Evolutionary conservation across 1,140 invertebrate species (phyloP).

Genomic region (Teleogryllus occipitalis): DNA sequence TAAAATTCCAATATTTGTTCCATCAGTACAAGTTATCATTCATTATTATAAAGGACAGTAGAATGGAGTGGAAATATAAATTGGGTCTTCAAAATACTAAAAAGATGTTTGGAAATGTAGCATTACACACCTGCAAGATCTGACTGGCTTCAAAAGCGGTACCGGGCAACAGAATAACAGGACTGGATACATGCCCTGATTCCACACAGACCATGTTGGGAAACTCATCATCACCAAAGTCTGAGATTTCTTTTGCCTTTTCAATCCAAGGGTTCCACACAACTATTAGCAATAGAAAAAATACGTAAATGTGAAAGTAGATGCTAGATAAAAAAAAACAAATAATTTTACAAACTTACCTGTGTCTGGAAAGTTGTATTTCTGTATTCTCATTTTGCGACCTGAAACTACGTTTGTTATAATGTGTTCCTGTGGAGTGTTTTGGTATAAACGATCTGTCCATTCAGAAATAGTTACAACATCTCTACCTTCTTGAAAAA

Average conservation of each 20-base stretch:
- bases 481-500: slow-evolving; percentile 80
- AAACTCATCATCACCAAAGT: slow-evolving; percentile 93
- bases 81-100: no score
- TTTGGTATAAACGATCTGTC: slow-evolving; percentile 89
- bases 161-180: slow-evolving; percentile 74
- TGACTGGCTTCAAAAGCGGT: slow-evolving; percentile 82
- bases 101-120: no score
- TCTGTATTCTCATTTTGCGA: slow-evolving; percentile 82
- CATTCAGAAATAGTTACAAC: slow-evolving; percentile 81
- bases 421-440: slow-evolving; percentile 84
- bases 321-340: not conserved
- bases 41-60: no score
- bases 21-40: no score
- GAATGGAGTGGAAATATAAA: no score
- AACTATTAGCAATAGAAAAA: slow-evolving; percentile 42
- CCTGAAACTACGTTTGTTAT: slow-evolving; percentile 88
- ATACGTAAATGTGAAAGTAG: not conserved
- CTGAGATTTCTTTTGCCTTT: slow-evolving; percentile 80
- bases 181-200: slow-evolving; percentile 77
- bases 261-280: slow-evolving; percentile 96
- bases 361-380: slow-evolving; percentile 89
- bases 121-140: slow-evolving; percentile 60
- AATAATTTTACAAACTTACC: slow-evolving; percentile 38
- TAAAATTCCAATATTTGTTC: no score
- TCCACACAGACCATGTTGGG: slow-evolving; percentile 94